These are phyloP conservation scores for Neomicropteryx cornuta DNA, from an alignment of 1,140 invertebrate genomes.

Conservation along the genomic window DNA sequence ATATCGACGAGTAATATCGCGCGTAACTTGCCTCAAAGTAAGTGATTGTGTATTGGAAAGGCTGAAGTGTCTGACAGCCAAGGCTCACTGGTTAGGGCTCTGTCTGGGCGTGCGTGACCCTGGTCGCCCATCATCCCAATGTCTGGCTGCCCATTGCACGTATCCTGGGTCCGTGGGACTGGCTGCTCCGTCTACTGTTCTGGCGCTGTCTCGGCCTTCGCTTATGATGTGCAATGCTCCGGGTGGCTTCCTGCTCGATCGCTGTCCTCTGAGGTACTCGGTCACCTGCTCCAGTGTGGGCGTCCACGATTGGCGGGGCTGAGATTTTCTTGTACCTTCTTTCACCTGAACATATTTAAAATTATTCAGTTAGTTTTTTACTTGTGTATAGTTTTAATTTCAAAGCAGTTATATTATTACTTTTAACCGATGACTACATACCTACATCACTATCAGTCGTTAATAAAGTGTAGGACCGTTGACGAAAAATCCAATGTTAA, in stretches of 20 bases:
- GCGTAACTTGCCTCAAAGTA: too few species aligned
- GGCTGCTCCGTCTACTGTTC: slow-evolving; percentile 28
- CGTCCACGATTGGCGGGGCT: slow-evolving; percentile 23
- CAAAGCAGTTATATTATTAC: too few species aligned
- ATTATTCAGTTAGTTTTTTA: not conserved
- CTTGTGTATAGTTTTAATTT: too few species aligned
- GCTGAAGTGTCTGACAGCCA: too few species aligned
- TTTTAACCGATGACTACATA: too few species aligned
- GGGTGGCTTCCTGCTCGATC: slow-evolving; percentile 31
- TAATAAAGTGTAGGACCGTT: too few species aligned
- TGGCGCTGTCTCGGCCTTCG: slow-evolving; percentile 27
- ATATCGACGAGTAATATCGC: too few species aligned
- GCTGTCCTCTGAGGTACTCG: slow-evolving; percentile 28
- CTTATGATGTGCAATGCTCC: slow-evolving; percentile 34
- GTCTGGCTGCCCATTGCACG: slow-evolving; percentile 53
- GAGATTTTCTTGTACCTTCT: slow-evolving; percentile 19
- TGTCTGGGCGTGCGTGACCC: slow-evolving; percentile 43
- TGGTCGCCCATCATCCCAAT: slow-evolving; percentile 46
- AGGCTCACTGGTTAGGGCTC: slow-evolving; percentile 40
- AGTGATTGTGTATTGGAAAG: too few species aligned
- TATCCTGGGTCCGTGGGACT: slow-evolving; percentile 56
- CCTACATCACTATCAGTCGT: too few species aligned
- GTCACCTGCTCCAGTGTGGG: slow-evolving; percentile 36
- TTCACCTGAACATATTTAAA: slow-evolving; percentile 12
- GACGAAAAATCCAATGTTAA: too few species aligned